Evolutionary conservation across 37 sponge, comb jelly and placozoan species (phyloP).

Genomic region (Aphrocallistes beatrix): DNA sequence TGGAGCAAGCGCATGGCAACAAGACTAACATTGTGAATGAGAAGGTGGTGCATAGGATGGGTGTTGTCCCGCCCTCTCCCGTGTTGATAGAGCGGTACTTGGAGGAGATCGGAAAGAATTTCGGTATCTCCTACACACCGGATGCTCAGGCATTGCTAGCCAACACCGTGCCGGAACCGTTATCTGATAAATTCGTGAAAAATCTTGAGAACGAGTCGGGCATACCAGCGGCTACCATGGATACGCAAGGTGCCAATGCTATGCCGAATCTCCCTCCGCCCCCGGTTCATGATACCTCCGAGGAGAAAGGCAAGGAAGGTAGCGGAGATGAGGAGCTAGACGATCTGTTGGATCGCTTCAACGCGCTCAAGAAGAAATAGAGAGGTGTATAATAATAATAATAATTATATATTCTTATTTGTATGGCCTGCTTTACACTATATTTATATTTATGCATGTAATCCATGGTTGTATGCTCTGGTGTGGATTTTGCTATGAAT

Average conservation of each 20-base stretch:
- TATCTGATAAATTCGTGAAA: neutral
- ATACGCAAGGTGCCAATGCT: neutral
- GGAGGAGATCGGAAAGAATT: slow-evolving; percentile 88
- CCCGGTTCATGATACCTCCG: neutral
- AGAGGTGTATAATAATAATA: no score
- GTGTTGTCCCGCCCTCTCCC: slow-evolving; percentile 62
- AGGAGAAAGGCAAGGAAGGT: neutral
- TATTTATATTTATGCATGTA: no score
- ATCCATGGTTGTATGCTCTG: no score
- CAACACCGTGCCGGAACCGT: neutral
- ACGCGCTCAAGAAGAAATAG: neutral
- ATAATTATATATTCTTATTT: no score
- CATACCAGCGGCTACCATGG: neutral
- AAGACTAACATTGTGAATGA: slow-evolving; percentile 61
- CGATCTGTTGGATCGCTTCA: neutral
- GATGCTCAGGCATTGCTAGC: slow-evolving; percentile 67
- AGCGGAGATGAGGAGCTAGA: neutral
- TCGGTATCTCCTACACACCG: slow-evolving; percentile 68
- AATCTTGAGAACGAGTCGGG: neutral
- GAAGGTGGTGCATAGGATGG: slow-evolving; percentile 78
- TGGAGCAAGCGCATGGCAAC: slow-evolving; percentile 76
- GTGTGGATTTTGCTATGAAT: no score
- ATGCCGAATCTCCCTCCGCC: neutral
- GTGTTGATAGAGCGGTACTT: slow-evolving; percentile 88
- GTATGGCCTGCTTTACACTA: no score